phyloP scores from a whole-genome alignment of 2,888 invertebrate genomes.

The Cerastoderma edule region DNA sequence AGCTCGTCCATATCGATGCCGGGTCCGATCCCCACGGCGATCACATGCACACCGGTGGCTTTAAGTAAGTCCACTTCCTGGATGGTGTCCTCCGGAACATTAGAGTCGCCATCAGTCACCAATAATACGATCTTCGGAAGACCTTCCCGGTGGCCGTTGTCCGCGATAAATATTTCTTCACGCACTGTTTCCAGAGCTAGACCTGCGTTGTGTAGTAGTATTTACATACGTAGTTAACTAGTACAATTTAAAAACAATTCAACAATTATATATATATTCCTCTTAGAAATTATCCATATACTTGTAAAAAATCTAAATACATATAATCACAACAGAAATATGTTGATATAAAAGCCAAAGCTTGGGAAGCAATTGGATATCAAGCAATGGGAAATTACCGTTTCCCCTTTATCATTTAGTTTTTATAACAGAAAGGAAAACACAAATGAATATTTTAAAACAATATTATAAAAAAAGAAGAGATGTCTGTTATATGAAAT shows the following conservation, averaged over 20 bases:
- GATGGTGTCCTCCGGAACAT: not conserved
- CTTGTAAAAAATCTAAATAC: not conserved
- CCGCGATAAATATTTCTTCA: constrained; percentile 2
- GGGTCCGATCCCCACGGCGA: constrained; percentile 26
- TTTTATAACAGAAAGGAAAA: too few relatives aligned
- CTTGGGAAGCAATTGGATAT: not conserved
- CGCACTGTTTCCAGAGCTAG: not conserved
- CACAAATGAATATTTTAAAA: too few relatives aligned
- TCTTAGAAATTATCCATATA: not conserved
- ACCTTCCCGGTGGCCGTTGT: constrained; percentile 20
- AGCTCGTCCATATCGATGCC: constrained; percentile 4
- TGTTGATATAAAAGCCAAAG: not conserved
- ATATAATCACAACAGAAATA: not conserved
- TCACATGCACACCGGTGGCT: constrained; percentile 16
- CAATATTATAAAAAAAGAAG: too few relatives aligned
- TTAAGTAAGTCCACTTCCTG: constrained; percentile 12
- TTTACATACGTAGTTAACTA: too few relatives aligned
- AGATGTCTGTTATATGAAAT: too few relatives aligned
- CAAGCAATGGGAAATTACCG: too few relatives aligned
- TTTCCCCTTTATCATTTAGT: too few relatives aligned
- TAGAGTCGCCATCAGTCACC: constrained; percentile 31
- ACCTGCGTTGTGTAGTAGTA: too few relatives aligned
- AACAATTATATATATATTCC: not conserved
- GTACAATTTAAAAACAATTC: too few relatives aligned
- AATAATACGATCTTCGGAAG: constrained; percentile 30